Percentiles rank a stretch among this genome's conserved stretches.
These are phyloP conservation scores for Protaetia brevitarsis DNA, from an alignment of 1,140 invertebrate genomes.

Conservation along the genomic window DNA sequence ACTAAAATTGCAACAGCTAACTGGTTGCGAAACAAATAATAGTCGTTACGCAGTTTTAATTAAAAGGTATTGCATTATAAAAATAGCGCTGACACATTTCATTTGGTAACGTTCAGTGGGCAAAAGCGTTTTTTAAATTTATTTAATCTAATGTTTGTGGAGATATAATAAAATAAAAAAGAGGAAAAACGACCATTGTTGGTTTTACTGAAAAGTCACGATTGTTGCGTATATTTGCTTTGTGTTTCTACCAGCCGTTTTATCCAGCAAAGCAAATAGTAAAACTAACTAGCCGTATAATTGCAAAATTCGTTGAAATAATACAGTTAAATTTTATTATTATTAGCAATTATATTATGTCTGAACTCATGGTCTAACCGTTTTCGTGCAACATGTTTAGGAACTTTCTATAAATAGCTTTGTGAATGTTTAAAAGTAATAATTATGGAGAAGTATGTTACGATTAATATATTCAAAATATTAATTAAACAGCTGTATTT, in stretches of 20 bases:
- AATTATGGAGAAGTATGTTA: no score
- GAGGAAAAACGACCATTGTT: not conserved
- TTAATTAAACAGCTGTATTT: no score
- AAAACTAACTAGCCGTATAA: not conserved
- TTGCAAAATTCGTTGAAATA: no score
- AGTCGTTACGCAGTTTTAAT: not conserved
- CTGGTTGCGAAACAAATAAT: not conserved
- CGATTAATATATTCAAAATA: no score
- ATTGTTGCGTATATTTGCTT: not conserved
- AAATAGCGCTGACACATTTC: not conserved
- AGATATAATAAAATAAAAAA: conserved; percentile 1
- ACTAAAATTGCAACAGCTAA: not conserved
- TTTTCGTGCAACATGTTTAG: not conserved
- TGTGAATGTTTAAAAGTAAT: no score
- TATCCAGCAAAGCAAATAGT: not conserved
- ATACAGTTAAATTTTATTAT: not conserved
- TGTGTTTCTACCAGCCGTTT: not conserved
- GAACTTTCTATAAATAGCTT: no score
- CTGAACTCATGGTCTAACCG: no score
- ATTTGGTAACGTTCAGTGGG: not conserved
- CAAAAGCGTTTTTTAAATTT: not conserved
- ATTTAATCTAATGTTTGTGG: not conserved
- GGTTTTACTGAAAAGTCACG: not conserved
- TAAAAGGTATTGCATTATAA: conserved; percentile 13
- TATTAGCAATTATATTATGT: not conserved